Evolutionary conservation across 2,888 invertebrate species (phyloP).

Genomic region (Sphecodes monilicornis): DNA sequence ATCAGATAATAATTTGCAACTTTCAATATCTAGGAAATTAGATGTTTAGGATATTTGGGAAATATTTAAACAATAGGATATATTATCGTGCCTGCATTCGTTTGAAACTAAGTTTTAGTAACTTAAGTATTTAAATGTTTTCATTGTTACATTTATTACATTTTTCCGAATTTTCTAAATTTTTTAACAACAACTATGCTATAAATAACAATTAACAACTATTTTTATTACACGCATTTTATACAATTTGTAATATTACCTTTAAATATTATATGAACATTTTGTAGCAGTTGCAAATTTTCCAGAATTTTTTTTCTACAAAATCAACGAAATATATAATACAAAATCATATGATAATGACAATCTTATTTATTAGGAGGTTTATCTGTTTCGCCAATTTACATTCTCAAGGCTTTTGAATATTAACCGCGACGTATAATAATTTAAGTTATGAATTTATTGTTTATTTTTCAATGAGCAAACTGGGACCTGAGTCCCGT

Average conservation of each 20-base stretch:
- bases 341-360: background rate
- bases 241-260: constrained; percentile 8
- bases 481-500: background rate
- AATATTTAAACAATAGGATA: background rate
- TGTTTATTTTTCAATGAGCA: background rate
- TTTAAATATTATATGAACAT: constrained; percentile 21
- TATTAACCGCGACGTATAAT: background rate
- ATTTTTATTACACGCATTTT: constrained; percentile 11
- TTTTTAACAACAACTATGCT: constrained; percentile 9
- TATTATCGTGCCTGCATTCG: background rate
- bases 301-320: constrained; percentile 6
- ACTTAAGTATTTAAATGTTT: background rate
- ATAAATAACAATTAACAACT: background rate
- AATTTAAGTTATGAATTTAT: background rate
- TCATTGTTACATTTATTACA: constrained; percentile 13
- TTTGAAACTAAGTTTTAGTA: background rate
- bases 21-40: background rate
- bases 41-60: background rate
- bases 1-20: background rate
- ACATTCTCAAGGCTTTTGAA: background rate
- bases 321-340: constrained; percentile 36
- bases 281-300: constrained; percentile 14
- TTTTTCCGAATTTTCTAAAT: constrained; percentile 8
- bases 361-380: background rate
- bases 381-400: background rate